phyloP scores from a whole-genome alignment of 2,888 invertebrate species.

The Tineola bisselliella region DNA sequence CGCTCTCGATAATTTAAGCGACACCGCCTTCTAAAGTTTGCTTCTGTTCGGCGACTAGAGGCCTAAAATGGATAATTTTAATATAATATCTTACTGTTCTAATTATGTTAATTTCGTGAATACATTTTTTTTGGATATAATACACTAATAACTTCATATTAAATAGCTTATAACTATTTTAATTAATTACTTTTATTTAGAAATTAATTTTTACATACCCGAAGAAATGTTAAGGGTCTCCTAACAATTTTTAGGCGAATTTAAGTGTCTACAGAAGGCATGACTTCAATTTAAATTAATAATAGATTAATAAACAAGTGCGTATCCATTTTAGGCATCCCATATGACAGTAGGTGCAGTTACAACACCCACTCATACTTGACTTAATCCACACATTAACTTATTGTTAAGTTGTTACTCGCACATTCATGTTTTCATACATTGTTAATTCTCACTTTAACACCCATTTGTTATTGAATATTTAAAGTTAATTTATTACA shows the following conservation, averaged over 20 bases:
- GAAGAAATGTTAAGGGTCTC: too few relatives aligned
- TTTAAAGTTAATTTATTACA: too few relatives aligned
- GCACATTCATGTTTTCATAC: neutral
- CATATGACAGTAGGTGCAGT: neutral
- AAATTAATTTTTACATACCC: too few relatives aligned
- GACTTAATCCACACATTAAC: neutral
- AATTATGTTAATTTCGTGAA: too few relatives aligned
- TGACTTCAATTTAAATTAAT: neutral
- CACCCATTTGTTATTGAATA: too few relatives aligned
- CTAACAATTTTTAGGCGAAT: too few relatives aligned
- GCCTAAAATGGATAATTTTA: neutral
- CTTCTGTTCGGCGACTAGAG: neutral
- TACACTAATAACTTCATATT: too few relatives aligned
- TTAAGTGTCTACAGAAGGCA: too few relatives aligned
- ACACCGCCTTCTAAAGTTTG: constrained; percentile 23
- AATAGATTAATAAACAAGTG: neutral
- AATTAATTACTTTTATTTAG: too few relatives aligned
- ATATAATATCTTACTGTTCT: too few relatives aligned
- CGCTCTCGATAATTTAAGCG: constrained; percentile 33
- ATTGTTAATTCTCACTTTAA: neutral
- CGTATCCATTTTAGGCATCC: neutral
- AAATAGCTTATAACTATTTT: too few relatives aligned
- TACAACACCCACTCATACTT: neutral
- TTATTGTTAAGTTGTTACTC: neutral
- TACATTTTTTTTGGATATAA: too few relatives aligned